Evolutionary conservation across 2,888 invertebrate species (phyloP), one percentile per base, ranked within the genome.

Genomic region (Thumatha senex): DNA sequence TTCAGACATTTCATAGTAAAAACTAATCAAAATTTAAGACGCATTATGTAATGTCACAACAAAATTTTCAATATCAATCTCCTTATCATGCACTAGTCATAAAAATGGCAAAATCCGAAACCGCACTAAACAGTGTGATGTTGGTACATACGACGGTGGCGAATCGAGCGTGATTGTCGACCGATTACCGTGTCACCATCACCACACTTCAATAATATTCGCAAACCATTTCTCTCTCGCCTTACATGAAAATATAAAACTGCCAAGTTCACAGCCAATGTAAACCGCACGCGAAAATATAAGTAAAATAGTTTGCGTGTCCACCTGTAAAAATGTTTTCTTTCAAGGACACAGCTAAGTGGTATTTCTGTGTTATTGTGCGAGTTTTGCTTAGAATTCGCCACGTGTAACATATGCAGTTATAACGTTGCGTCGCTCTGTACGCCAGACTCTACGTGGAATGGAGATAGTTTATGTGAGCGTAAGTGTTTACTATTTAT

Each of bases 311-410:
- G 51, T 54, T 60, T 39, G 46, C 46, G 30, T 51, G 55, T 46
- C 44, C 43, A 49, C 74, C 18, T 77, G 74, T 76, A 55, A 48
- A 40, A 46, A 42, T 40, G 47, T 50, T 51, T 38, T 38, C 34
- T 58, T 60, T 59, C 74, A 73, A 74, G 76, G 75, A 60, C 72
- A 48, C 55, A 40, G 46, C 52, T 45, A 54, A 54, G 44, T 46
- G 60, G 29, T 14, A 46, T 15, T 43, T 1, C 11, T 40, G n/a
- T 47, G 50, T 13, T 18, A 40, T 48, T 56, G 58, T 56, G 61
- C 43, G 39, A 44, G 49, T 52, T 49, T 58, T 70, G 70, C 70
- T 74, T 67, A 67, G 71, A 61, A 67, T 64, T 48, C 24, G 55
- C 61, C 46, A 63, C 56, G 64, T 70, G 61, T 70, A 52, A 60